phyloP scores from a whole-genome alignment of 2,113 vertebrate genomes.

The Microcebus ravelobensis region DNA sequence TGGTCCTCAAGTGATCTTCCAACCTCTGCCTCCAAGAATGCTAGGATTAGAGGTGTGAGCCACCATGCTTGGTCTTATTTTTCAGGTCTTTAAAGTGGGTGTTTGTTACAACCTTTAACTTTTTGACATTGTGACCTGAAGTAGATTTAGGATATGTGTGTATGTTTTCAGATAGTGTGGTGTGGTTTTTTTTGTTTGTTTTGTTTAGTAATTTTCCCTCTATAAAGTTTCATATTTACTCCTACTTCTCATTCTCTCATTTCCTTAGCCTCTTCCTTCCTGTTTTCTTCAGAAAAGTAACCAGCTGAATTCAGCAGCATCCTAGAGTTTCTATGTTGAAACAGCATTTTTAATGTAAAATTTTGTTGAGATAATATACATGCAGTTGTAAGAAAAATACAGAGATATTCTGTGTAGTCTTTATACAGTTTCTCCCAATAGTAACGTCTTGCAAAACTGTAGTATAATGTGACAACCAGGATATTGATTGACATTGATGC shows the following conservation, averaged over 20 bases:
- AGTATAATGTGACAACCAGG: neutral
- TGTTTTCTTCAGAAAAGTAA: conserved; percentile 33
- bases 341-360: conserved; percentile 22
- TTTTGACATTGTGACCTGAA: conserved; percentile 15
- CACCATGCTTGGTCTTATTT: neutral
- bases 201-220: conserved; percentile 25
- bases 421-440: neutral
- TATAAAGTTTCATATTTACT: conserved; percentile 11
- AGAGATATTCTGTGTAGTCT: neutral
- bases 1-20: too few species aligned
- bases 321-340: conserved; percentile 7
- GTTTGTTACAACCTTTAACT: neutral
- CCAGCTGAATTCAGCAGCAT: conserved; percentile 40
- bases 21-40: too few species aligned
- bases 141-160: neutral
- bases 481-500: conserved; percentile 21
- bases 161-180: conserved; percentile 33
- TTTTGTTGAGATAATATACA: neutral
- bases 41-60: too few species aligned
- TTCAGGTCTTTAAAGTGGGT: conserved; percentile 41
- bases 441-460: conserved; percentile 36
- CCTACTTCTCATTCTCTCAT: conserved; percentile 38
- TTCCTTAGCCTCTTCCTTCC: conserved; percentile 31
- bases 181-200: conserved; percentile 31
- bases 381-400: neutral